Evolutionary conservation across 2,797 vertebrate genomes (phyloP), one percentile per base, ranked within the genome.

Genomic region (Onychomys leucogaster): DNA sequence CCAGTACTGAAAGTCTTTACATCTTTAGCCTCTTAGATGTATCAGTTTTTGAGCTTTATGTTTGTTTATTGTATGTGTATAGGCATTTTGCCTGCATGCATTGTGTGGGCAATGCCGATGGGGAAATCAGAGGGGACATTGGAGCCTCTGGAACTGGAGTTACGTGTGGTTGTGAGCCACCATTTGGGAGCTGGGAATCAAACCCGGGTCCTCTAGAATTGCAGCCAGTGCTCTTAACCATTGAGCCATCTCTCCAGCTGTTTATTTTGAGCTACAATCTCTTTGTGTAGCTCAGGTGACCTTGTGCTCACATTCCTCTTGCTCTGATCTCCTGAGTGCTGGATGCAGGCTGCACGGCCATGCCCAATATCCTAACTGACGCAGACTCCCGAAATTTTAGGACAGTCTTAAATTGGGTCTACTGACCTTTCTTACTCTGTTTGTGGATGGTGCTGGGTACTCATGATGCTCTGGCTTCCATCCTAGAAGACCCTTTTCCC

Each of bases 401-500:
- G 32, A 61, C 21, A 21, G 4, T 85, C 96, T 94, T 83, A 63
- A 96, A 25, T 94, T 96, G 90, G 34, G 8, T n/a, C 69, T 86
- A 25, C 57, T 69, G 13, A 69, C 5, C 34, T 3, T 71, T 21
- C 78, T 89, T 90, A 21, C n/a, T 89, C 59, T 90, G 57, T 23
- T 81, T 92, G 52, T 25, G 76, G 14, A 25, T 25, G 43, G 32
- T 46, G 63, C 4, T 57, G 12, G 46, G 2, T 6, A 29, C 80
- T 25, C 37, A 11, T 11, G 52, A 7, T 81, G 19, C 21, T 46
- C 11, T 80, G 1, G 0, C 75, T 89, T 93, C 52, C 41, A 65
- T 57, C 29, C 46, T 85, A 32, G 59, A 86, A 59, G 69, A 57
- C 25, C 16, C 71, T 88, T 84, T 80, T 61, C 55, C 55, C 37